Conservation (phyloP, 2,888 invertebrate species). For the Nemurella pictetii region DNA sequence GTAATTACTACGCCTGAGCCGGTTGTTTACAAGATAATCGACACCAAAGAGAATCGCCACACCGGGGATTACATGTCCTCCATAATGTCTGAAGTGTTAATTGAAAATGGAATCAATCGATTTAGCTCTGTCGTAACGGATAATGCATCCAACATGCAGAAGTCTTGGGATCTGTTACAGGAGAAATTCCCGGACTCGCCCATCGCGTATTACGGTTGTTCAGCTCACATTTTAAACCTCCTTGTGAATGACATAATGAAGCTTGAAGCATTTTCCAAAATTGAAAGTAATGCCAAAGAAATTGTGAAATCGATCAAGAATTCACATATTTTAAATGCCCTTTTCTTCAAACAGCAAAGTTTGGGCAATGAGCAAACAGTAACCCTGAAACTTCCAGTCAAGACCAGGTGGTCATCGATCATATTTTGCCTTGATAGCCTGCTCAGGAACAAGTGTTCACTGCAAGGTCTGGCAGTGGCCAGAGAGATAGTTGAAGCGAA, state of each 20-base stretch:
- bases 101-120: neutral
- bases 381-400: constrained; percentile 6
- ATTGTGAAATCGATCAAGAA: constrained; percentile 6
- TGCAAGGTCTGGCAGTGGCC: too few relatives aligned
- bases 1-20: constrained; percentile 6
- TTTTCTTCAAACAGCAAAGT: constrained; percentile 1
- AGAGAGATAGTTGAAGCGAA: too few relatives aligned
- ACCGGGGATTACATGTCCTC: neutral
- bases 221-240: constrained; percentile 1
- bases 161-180: constrained; percentile 43
- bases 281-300: neutral
- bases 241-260: constrained; percentile 2
- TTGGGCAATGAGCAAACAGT: neutral
- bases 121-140: constrained; percentile 36
- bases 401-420: neutral
- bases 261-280: neutral
- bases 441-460: too few relatives aligned
- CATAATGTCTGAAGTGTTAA: neutral
- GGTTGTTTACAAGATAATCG: neutral
- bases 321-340: constrained; percentile 7
- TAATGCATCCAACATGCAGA: constrained; percentile 44
- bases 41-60: neutral
- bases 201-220: constrained; percentile 2
- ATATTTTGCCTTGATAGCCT: neutral
- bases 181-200: constrained; percentile 39